A percentile compares a stretch with the other conserved stretches of the same genome.
These are phyloP conservation scores for Schizaphis graminum DNA, from an alignment of 2,888 invertebrate species.

Conservation along the genomic window DNA sequence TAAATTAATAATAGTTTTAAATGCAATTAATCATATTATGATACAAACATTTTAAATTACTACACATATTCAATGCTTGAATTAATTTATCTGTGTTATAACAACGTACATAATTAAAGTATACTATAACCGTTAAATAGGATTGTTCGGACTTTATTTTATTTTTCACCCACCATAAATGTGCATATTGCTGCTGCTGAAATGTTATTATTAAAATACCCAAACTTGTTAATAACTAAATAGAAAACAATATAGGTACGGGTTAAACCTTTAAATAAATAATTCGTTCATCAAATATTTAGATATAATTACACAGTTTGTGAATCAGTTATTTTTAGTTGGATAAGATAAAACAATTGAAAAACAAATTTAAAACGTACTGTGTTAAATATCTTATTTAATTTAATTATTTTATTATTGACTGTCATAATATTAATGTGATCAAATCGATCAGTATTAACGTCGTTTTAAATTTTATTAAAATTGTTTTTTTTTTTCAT, in stretches of 20 bases:
- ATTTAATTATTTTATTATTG: neutral
- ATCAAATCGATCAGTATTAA: neutral
- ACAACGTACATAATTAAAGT: neutral
- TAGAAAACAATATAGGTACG: neutral
- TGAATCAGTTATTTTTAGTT: neutral
- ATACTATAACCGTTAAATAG: neutral
- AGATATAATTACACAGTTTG: neutral
- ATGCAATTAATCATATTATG: neutral
- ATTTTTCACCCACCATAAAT: neutral
- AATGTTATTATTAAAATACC: neutral
- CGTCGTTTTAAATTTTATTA: neutral
- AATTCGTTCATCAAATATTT: neutral
- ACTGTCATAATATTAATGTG: neutral
- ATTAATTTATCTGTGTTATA: neutral
- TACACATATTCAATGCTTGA: neutral
- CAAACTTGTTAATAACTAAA: neutral
- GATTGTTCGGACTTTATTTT: neutral
- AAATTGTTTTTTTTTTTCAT: neutral
- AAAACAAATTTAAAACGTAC: neutral
- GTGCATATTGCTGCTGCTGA: neutral
- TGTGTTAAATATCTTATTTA: neutral
- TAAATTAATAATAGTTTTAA: neutral
- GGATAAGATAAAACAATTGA: neutral
- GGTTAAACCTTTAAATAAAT: slow-evolving; percentile 8
- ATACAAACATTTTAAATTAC: neutral